Conservation (phyloP, 2,797 vertebrate species). For the Galaxias olidus region DNA sequence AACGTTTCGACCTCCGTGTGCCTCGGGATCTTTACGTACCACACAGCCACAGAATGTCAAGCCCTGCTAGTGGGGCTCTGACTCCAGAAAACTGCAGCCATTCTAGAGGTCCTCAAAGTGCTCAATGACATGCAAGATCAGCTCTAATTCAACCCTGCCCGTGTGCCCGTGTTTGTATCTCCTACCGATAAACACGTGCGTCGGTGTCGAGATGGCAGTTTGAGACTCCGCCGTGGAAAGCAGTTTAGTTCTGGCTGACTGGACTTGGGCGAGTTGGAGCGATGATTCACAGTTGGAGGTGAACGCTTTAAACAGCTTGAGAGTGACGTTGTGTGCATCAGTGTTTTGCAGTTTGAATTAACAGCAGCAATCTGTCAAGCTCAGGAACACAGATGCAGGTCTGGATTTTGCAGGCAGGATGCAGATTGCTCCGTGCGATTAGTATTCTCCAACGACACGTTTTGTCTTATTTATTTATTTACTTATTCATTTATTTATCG, state of each 20-base stretch:
- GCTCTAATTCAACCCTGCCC: too few species aligned
- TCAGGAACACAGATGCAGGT: conserved; percentile 48
- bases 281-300: conserved; percentile 55
- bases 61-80: too few species aligned
- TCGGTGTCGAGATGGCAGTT: not conserved
- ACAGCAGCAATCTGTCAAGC: conserved; percentile 47
- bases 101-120: too few species aligned
- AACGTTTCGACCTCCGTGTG: not conserved
- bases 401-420: conserved; percentile 37
- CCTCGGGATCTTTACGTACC: too few species aligned
- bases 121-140: too few species aligned
- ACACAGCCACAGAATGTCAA: too few species aligned
- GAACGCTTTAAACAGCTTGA: conserved; percentile 49
- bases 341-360: conserved; percentile 33
- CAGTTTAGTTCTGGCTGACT: not conserved
- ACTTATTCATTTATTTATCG: conserved; percentile 18
- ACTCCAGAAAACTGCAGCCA: too few species aligned
- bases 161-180: too few species aligned
- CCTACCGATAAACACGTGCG: too few species aligned
- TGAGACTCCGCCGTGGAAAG: not conserved
- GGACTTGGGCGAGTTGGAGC: conserved; percentile 13
- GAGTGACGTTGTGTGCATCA: conserved; percentile 33
- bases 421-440: conserved; percentile 39
- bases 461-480: conserved; percentile 33
- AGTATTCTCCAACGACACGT: conserved; percentile 25